phyloP scores from a whole-genome alignment of 2,797 vertebrate genomes.

The Austrolebias charrua region DNA sequence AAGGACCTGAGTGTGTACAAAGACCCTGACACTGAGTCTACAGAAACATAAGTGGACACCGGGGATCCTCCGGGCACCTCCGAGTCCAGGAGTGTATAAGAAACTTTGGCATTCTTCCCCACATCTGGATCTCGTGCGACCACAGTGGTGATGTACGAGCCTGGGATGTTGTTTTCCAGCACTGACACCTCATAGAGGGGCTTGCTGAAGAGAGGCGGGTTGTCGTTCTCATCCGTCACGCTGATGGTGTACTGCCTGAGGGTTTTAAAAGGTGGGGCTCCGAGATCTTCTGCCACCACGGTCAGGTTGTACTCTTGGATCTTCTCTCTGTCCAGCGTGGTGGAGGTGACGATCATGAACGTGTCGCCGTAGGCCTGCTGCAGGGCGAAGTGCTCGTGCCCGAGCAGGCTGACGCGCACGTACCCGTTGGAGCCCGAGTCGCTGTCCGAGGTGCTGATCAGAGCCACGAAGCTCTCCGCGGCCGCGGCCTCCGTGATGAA shows the following conservation, averaged over 20 bases:
- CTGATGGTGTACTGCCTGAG: slow-evolving; percentile 79
- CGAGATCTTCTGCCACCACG: slow-evolving; percentile 78
- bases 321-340: slow-evolving; percentile 75
- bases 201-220: slow-evolving; percentile 77
- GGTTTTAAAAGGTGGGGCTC: slow-evolving; percentile 77
- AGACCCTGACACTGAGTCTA: slow-evolving; percentile 70
- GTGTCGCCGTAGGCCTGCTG: slow-evolving; percentile 83
- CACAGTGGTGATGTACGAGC: slow-evolving; percentile 79
- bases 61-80: slow-evolving; percentile 64
- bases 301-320: slow-evolving; percentile 82
- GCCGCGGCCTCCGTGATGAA: slow-evolving; percentile 81
- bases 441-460: slow-evolving; percentile 83
- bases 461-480: slow-evolving; percentile 80
- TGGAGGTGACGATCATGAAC: slow-evolving; percentile 80
- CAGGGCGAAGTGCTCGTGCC: slow-evolving; percentile 81
- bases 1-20: slow-evolving; percentile 70
- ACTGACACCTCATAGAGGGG: slow-evolving; percentile 79
- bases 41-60: slow-evolving; percentile 70
- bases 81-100: slow-evolving; percentile 74
- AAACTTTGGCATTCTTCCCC: slow-evolving; percentile 71
- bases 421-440: slow-evolving; percentile 83
- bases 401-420: slow-evolving; percentile 78
- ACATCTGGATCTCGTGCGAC: slow-evolving; percentile 74
- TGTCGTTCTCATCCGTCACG: slow-evolving; percentile 84
- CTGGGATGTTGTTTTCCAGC: slow-evolving; percentile 81